Evolutionary conservation across 2,113 vertebrate species (phyloP), one percentile per base, ranked within the genome.

Genomic region (Channa argus): DNA sequence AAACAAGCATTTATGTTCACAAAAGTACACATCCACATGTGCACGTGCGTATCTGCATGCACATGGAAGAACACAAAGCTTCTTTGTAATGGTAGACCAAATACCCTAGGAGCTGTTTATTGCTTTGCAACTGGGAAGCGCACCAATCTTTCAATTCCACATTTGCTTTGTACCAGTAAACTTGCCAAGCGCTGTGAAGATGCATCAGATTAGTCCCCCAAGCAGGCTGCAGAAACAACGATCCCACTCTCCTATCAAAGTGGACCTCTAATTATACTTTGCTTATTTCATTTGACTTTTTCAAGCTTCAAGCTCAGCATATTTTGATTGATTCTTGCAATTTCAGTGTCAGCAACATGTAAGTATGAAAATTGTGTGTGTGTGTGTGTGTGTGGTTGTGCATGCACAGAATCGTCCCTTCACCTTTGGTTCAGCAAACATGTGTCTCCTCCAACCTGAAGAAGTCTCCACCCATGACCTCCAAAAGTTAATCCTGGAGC

Each of bases 401-500:
- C 9, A 11, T n/a, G 8, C 14, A 13, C 6, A 6, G 15, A 3
- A 37, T 36, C 8, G 24, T 24, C 24, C 24, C 24, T 24, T 24
- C 24, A 24, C 24, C 64, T 63, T 7, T 12, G 15, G 62, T 63
- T 68, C 67, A 24, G 60, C 54, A 5, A 74, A 38, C 49, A 41
- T 5, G 54, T 24, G 39, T 37, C 14, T 80, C 38, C 59, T 81
- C 52, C 63, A 79, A 82, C 77, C 66, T 83, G 38, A 55, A 45
- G 53, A 49, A 46, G 52, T 65, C 47, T 74, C 61, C 39, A 5
- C n/a, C 12, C 0, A 24, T 53, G 52, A 74, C 85, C 71, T 86
- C 84, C 58, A 81, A 76, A 84, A 67, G 58, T 79, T 74, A 81
- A 85, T 76, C 77, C 58, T n/a, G 41, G 43, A 38, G 59, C 61